Percentiles rank a stretch among this genome's conserved stretches.
Evolutionary conservation across 1,140 invertebrate species (phyloP).

Genomic region (Oedothorax gibbosus): DNA sequence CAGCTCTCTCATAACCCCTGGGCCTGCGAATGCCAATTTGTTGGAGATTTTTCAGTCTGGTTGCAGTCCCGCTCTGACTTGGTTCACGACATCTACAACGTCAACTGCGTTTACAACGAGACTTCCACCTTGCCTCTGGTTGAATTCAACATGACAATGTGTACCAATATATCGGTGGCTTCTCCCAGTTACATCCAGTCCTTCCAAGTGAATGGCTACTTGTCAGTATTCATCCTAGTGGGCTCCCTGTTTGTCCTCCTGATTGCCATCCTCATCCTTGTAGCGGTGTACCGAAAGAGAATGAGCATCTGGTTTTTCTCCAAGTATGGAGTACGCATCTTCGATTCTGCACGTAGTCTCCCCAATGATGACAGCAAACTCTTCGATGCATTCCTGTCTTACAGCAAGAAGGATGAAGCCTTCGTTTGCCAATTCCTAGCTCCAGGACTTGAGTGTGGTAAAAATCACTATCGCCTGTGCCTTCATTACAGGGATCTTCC

Average conservation of each 20-base stretch:
- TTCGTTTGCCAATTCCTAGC: slow-evolving; percentile 87
- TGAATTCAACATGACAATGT: slow-evolving; percentile 55
- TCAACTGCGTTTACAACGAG: slow-evolving; percentile 84
- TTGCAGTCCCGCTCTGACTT: slow-evolving; percentile 79
- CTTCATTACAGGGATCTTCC: slow-evolving; percentile 69
- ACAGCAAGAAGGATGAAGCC: slow-evolving; percentile 92
- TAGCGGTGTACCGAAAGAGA: slow-evolving; percentile 75
- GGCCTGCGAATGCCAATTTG: slow-evolving; percentile 90
- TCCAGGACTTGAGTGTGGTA: slow-evolving; percentile 84
- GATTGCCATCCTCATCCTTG: slow-evolving; percentile 72
- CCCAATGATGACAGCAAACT: slow-evolving; percentile 83
- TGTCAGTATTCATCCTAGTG: slow-evolving; percentile 47
- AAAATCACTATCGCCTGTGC: slow-evolving; percentile 72
- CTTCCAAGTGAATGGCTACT: slow-evolving; percentile 22
- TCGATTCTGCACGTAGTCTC: slow-evolving; percentile 70
- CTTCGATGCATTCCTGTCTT: slow-evolving; percentile 92
- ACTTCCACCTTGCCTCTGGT: slow-evolving; percentile 61
- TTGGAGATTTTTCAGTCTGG: slow-evolving; percentile 78
- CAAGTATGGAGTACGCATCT: slow-evolving; percentile 77
- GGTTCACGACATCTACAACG: slow-evolving; percentile 80
- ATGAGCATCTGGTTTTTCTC: slow-evolving; percentile 68
- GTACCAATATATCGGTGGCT: slow-evolving; percentile 31
- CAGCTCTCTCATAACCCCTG: slow-evolving; percentile 84
- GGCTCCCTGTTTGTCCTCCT: slow-evolving; percentile 72
- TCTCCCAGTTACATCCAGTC: slow-evolving; percentile 39